These are phyloP conservation scores for Acomys russatus DNA, from an alignment of 2,797 vertebrate genomes.

Conservation along the genomic window DNA sequence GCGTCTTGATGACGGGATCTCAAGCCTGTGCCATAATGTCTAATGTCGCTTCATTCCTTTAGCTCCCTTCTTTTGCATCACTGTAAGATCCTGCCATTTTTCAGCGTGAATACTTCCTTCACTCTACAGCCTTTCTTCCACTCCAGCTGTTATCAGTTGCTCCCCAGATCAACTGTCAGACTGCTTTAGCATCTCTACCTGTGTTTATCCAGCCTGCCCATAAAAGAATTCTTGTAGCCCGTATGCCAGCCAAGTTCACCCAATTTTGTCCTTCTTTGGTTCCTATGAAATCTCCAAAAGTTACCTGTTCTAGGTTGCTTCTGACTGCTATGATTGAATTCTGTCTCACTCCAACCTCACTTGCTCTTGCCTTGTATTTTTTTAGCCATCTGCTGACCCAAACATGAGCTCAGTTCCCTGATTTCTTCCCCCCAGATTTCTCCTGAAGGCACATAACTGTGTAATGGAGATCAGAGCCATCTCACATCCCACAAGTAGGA, in stretches of 20 bases:
- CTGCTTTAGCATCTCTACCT: neutral
- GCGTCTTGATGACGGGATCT: too few relatives aligned
- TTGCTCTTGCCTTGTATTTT: neutral
- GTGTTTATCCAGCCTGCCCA: neutral
- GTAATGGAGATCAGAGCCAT: neutral
- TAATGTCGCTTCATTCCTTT: neutral
- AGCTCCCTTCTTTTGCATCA: neutral
- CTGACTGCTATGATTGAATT: neutral
- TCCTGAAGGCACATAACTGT: neutral
- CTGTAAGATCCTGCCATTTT: neutral
- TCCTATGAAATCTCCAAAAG: constrained; percentile 6
- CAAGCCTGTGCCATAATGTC: too few relatives aligned
- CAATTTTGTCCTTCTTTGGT: neutral
- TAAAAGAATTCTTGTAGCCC: neutral
- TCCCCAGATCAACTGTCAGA: neutral
- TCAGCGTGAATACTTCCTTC: constrained; percentile 6
- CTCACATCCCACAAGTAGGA: neutral
- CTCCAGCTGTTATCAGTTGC: constrained; percentile 41
- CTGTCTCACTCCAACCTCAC: neutral
- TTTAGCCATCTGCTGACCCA: neutral
- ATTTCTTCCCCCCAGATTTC: constrained; percentile 22
- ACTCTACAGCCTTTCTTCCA: constrained; percentile 1
- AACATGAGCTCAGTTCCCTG: constrained; percentile 10
- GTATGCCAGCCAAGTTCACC: neutral
- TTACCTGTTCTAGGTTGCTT: neutral